phyloP scores from a whole-genome alignment of 2,797 vertebrate genomes.

The Xyrichtys novacula region DNA sequence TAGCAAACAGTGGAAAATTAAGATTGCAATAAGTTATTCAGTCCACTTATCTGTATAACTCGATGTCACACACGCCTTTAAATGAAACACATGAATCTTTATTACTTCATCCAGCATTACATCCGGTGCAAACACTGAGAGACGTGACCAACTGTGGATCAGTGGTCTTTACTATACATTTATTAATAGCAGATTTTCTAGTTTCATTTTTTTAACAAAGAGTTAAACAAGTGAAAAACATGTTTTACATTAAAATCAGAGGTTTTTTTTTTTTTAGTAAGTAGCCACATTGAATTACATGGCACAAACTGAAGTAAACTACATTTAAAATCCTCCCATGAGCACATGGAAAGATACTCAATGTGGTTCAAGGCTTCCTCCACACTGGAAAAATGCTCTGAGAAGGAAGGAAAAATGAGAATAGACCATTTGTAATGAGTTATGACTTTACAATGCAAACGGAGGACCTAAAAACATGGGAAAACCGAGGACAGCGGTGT shows the following conservation, averaged over 20 bases:
- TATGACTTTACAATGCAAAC: conserved; percentile 60
- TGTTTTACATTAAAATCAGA: conserved; percentile 80
- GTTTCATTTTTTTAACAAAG: conserved; percentile 86
- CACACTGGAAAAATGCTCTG: conserved; percentile 67
- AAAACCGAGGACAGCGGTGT: conserved; percentile 31
- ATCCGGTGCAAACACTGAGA: conserved; percentile 79
- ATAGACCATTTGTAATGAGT: conserved; percentile 53
- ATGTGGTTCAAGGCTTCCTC: conserved; percentile 81
- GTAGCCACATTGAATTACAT: conserved; percentile 82
- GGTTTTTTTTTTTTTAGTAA: conserved; percentile 59
- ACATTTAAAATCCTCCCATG: conserved; percentile 73
- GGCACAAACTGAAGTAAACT: conserved; percentile 85
- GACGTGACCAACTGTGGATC: conserved; percentile 66
- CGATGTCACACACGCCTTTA: conserved; percentile 22
- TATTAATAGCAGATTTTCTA: conserved; percentile 79
- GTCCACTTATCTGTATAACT: neutral
- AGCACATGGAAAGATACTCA: conserved; percentile 76
- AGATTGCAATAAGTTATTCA: too few relatives aligned
- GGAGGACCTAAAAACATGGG: conserved; percentile 47
- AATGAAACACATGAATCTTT: conserved; percentile 71
- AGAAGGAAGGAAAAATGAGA: conserved; percentile 36
- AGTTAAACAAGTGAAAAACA: conserved; percentile 80
- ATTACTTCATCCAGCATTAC: conserved; percentile 80
- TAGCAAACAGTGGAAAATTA: too few relatives aligned
- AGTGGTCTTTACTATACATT: conserved; percentile 87